Percentiles rank a stretch among this genome's conserved stretches.
These are phyloP conservation scores for Apantesis nais DNA, from an alignment of 2,888 invertebrate species.

Conservation along the genomic window DNA sequence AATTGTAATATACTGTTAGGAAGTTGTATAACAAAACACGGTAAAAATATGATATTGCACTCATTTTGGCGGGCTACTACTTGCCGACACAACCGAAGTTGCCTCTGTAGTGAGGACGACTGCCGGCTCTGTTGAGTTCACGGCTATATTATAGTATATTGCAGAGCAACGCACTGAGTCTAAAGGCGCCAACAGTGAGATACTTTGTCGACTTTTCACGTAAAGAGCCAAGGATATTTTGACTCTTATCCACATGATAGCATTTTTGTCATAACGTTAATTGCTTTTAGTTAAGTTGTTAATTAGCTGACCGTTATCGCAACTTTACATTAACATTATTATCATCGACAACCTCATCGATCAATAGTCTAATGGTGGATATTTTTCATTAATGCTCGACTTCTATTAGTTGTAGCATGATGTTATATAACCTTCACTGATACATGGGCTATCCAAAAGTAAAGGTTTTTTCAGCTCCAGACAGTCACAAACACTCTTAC, in stretches of 20 bases:
- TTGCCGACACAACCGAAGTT: conserved; percentile 20
- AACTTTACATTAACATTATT: too few relatives aligned
- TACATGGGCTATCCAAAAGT: too few relatives aligned
- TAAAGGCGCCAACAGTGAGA: background rate
- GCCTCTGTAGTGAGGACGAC: conserved; percentile 26
- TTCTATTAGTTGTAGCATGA: too few relatives aligned
- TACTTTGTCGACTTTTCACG: background rate
- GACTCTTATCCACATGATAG: background rate
- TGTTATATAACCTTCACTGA: too few relatives aligned
- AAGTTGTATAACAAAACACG: conserved; percentile 58
- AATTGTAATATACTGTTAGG: conserved; percentile 59
- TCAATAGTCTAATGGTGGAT: too few relatives aligned
- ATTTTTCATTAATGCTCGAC: too few relatives aligned
- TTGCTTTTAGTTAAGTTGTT: too few relatives aligned
- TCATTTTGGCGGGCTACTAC: conserved; percentile 46
- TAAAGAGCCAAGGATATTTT: background rate
- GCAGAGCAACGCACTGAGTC: background rate
- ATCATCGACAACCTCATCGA: too few relatives aligned
- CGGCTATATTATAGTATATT: background rate
- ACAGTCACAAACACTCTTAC: too few relatives aligned
- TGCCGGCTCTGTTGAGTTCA: conserved; percentile 11
- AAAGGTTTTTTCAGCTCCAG: too few relatives aligned
- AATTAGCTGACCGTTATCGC: too few relatives aligned
- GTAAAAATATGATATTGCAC: conserved; percentile 44
- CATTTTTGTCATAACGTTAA: too few relatives aligned